Evolutionary conservation across 1,140 invertebrate species (phyloP).

Genomic region (Dysdera silvatica): DNA sequence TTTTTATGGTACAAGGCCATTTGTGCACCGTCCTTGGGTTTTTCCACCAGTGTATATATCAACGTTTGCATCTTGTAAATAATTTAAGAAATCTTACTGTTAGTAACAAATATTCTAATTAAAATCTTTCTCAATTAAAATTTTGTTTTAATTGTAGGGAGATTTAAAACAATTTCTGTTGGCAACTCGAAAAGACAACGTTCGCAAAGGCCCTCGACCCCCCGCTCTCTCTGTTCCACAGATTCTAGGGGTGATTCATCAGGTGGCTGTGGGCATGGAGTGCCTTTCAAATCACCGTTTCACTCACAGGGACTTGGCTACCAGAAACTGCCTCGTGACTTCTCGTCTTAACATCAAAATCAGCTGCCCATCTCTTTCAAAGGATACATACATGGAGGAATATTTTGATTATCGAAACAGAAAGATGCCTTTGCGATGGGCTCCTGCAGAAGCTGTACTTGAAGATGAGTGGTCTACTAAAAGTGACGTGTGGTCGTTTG

Average conservation of each 20-base stretch:
- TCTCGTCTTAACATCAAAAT: conserved; percentile 76
- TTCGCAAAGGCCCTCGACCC: conserved; percentile 43
- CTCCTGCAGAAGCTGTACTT: conserved; percentile 76
- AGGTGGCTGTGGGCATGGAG: conserved; percentile 76
- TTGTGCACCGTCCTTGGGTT: too few relatives aligned
- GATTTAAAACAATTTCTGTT: conserved; percentile 87
- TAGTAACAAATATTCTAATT: too few relatives aligned
- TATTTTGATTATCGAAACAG: conserved; percentile 42
- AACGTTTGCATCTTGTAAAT: too few relatives aligned
- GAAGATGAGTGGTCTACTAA: conserved; percentile 89
- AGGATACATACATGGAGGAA: conserved; percentile 40
- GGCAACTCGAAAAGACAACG: conserved; percentile 60
- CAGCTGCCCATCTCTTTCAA: conserved; percentile 65
- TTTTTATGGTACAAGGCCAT: too few relatives aligned
- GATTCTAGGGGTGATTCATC: conserved; percentile 60
- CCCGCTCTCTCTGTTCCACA: conserved; percentile 61
- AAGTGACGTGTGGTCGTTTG: conserved; percentile 88
- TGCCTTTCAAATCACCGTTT: conserved; percentile 64
- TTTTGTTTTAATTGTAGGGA: conserved; percentile 58
- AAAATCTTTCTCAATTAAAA: too few relatives aligned
- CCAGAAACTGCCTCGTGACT: conserved; percentile 83
- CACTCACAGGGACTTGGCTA: conserved; percentile 80
- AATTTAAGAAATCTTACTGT: too few relatives aligned
- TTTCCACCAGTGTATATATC: too few relatives aligned
- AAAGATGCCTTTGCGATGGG: conserved; percentile 71